Evolutionary conservation across 2,888 invertebrate genomes (phyloP).

Genomic region (Eudasyphora cyanicolor): DNA sequence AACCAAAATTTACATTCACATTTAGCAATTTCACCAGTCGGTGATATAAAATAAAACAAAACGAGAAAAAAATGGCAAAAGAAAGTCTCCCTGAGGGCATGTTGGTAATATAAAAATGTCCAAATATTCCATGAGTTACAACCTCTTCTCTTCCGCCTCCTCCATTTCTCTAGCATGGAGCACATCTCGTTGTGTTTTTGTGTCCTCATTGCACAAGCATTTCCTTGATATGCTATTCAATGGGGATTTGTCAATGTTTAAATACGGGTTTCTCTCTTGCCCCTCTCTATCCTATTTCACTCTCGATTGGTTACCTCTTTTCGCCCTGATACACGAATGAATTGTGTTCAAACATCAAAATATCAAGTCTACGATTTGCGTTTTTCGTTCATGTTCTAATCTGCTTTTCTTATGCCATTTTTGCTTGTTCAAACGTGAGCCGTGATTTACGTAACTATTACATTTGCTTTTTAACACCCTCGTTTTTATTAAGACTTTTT

Average conservation of each 20-base stretch:
- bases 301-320: too few species aligned
- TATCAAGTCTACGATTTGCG: conserved; percentile 6
- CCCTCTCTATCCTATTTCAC: too few species aligned
- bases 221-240: conserved; percentile 56
- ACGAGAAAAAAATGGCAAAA: background rate
- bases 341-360: background rate
- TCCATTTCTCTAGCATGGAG: background rate
- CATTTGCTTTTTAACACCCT: conserved; percentile 40
- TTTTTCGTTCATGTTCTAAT: background rate
- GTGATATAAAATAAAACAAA: background rate
- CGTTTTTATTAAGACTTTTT: conserved; percentile 6
- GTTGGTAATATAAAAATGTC: conserved; percentile 16
- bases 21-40: background rate
- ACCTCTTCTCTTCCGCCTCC: conserved; percentile 15
- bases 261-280: conserved; percentile 8
- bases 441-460: conserved; percentile 51
- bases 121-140: background rate
- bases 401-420: background rate
- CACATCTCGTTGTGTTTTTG: background rate
- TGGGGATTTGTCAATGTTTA: conserved; percentile 58
- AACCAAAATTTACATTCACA: background rate
- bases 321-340: background rate
- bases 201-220: conserved; percentile 18
- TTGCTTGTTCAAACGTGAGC: conserved; percentile 35
- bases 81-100: background rate